phyloP scores from a whole-genome alignment of 2,888 invertebrate species.

The Ophion ventricosus region DNA sequence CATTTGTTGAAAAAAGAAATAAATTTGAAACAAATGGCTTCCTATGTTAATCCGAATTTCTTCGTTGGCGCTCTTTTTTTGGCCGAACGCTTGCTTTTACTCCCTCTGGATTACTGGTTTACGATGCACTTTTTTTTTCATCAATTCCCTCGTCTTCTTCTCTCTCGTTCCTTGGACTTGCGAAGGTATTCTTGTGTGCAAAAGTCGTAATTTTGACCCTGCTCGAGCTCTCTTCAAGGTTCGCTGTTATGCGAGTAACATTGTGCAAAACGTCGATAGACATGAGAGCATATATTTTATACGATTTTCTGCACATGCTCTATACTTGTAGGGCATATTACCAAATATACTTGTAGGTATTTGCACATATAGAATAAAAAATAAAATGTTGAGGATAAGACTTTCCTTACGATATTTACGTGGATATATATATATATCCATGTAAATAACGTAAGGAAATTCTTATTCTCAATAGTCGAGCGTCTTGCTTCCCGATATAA shows the following conservation, averaged over 20 bases:
- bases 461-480: slow-evolving; percentile 42
- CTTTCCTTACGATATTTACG: too few species aligned
- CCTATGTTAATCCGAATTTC: slow-evolving; percentile 11
- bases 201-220: slow-evolving; percentile 60
- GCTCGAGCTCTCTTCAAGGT: slow-evolving; percentile 41
- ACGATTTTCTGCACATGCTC: slow-evolving; percentile 50
- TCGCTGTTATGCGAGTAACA: slow-evolving; percentile 49
- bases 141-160: background rate
- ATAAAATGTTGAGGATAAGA: too few species aligned
- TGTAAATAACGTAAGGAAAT: slow-evolving; percentile 32
- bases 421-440: background rate
- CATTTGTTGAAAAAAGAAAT: slow-evolving; percentile 6
- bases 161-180: background rate
- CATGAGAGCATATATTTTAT: slow-evolving; percentile 63
- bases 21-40: background rate
- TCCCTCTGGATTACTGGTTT: slow-evolving; percentile 42
- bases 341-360: slow-evolving; percentile 15
- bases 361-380: background rate
- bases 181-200: slow-evolving; percentile 22
- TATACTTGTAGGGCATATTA: slow-evolving; percentile 18
- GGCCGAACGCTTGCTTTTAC: background rate
- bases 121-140: slow-evolving; percentile 9
- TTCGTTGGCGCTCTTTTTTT: slow-evolving; percentile 9
- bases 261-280: slow-evolving; percentile 59
- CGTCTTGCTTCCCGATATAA: slow-evolving; percentile 53